phyloP scores from a whole-genome alignment of 2,113 vertebrate genomes.

The Ictalurus punctatus region DNA sequence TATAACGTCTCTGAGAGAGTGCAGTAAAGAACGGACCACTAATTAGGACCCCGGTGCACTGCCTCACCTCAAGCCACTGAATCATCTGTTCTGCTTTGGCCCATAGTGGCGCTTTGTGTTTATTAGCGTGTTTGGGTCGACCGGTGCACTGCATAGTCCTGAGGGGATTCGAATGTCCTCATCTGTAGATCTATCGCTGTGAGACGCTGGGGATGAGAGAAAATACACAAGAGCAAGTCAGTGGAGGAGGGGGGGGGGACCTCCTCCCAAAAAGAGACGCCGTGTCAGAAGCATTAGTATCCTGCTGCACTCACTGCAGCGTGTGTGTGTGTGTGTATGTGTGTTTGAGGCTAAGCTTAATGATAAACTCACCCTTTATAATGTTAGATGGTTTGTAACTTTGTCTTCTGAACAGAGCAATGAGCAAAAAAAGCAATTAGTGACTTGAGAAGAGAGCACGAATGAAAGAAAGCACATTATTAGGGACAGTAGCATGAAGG shows the following conservation, averaged over 20 bases:
- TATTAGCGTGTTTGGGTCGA: slow-evolving; percentile 22
- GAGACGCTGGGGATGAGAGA: neutral
- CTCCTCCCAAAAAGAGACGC: slow-evolving; percentile 5
- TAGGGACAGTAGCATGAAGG: neutral
- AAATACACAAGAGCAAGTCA: neutral
- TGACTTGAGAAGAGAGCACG: neutral
- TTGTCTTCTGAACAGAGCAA: neutral
- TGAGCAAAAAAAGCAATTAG: slow-evolving; percentile 5
- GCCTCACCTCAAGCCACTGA: neutral
- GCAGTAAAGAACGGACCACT: neutral
- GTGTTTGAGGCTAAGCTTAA: slow-evolving; percentile 4
- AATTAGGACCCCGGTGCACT: slow-evolving; percentile 8
- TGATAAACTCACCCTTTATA: neutral
- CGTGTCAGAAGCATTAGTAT: slow-evolving; percentile 17
- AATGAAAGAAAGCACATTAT: neutral
- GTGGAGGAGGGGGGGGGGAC: neutral
- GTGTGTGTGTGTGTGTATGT: neutral
- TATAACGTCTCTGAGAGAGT: neutral
- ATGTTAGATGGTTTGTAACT: neutral
- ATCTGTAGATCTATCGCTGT: neutral
- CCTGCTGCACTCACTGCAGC: slow-evolving; percentile 19
- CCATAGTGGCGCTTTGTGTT: neutral
- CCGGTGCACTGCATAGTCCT: neutral
- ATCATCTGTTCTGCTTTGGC: neutral
- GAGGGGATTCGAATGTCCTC: neutral